A percentile compares a stretch with the other conserved stretches of the same genome.
Evolutionary conservation across 2,888 invertebrate genomes (phyloP).

Genomic region (Cataglyphis altisquamis): DNA sequence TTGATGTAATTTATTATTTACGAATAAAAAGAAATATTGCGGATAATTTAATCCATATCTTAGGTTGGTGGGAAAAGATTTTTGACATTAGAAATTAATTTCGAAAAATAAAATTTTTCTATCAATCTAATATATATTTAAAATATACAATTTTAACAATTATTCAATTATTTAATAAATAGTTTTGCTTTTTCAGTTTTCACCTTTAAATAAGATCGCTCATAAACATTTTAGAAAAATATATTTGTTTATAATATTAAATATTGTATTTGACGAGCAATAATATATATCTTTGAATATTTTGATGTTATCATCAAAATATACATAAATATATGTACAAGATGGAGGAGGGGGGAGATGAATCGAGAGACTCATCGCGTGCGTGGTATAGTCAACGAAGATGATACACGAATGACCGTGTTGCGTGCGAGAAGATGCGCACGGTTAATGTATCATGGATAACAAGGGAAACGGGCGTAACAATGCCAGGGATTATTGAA

Average conservation of each 20-base stretch:
- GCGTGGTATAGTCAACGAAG: slow-evolving; percentile 8
- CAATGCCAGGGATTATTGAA: neutral
- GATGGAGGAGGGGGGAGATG: neutral
- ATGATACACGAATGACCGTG: slow-evolving; percentile 16
- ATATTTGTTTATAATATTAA: neutral
- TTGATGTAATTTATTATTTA: neutral
- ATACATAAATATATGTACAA: too few species aligned
- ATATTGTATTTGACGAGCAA: neutral
- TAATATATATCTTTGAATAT: neutral
- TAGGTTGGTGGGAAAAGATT: too few species aligned
- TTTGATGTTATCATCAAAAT: neutral
- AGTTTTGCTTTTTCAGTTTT: neutral
- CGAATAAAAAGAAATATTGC: neutral
- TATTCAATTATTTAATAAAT: neutral
- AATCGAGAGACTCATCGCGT: neutral
- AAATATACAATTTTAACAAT: neutral
- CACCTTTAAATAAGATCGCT: neutral
- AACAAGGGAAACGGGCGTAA: slow-evolving; percentile 28
- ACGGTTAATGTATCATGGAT: slow-evolving; percentile 20
- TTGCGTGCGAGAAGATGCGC: slow-evolving; percentile 38
- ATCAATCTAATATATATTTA: too few species aligned
- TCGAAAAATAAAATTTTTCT: too few species aligned
- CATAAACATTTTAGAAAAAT: neutral
- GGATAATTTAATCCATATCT: neutral
- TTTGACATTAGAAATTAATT: too few species aligned